Evolutionary conservation across 2,888 invertebrate species (phyloP).

Genomic region (Hydroisotoma schaefferi): DNA sequence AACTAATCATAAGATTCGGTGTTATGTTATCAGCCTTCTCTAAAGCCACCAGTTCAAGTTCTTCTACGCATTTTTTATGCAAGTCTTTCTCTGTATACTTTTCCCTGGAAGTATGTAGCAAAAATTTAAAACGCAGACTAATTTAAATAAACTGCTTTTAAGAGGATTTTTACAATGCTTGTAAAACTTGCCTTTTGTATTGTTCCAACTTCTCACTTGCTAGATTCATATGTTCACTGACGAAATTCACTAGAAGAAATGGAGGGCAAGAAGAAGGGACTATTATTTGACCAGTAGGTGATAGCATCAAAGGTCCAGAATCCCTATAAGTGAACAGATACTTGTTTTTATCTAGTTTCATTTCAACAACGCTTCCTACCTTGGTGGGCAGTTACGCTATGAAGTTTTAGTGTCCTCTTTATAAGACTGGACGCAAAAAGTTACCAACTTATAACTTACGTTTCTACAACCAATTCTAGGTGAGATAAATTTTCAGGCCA

Average conservation of each 20-base stretch:
- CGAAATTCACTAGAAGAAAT: conserved; percentile 76
- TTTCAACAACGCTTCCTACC: too few species aligned
- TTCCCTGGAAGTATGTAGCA: conserved; percentile 58
- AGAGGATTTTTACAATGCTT: not conserved
- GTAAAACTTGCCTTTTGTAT: conserved; percentile 65
- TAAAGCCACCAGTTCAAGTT: conserved; percentile 68
- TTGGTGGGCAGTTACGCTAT: too few species aligned
- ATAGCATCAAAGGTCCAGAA: conserved; percentile 88
- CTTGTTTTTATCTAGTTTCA: too few species aligned
- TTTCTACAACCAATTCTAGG: conserved; percentile 82
- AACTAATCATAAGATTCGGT: conserved; percentile 82
- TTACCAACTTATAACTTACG: conserved; percentile 69
- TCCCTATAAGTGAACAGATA: too few species aligned
- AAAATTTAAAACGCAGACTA: not conserved
- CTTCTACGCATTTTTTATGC: conserved; percentile 61
- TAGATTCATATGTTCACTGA: conserved; percentile 70
- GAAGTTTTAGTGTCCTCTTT: too few species aligned
- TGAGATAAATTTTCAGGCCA: conserved; percentile 71
- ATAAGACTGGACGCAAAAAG: too few species aligned
- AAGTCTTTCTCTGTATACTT: conserved; percentile 76
- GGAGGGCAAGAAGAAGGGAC: conserved; percentile 89
- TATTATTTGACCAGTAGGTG: conserved; percentile 89
- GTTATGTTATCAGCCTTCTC: conserved; percentile 87
- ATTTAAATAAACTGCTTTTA: not conserved
- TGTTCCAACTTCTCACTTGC: conserved; percentile 69